Evolutionary conservation across 2,888 invertebrate species (phyloP), one percentile per base, ranked within the genome.

Genomic region (Philopedon plagiatum): DNA sequence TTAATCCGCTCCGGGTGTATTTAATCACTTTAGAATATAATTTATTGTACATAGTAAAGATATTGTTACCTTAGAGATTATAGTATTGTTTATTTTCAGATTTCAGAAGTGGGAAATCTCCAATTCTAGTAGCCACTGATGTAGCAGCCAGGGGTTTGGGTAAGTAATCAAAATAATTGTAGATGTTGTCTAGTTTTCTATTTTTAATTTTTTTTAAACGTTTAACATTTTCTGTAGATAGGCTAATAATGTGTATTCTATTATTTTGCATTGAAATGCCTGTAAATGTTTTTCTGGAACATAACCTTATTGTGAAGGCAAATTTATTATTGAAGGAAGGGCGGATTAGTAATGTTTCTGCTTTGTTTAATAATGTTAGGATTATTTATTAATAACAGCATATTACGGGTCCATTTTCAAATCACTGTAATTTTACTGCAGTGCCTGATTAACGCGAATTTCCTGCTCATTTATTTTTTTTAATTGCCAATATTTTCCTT

Each of bases 81-180:
- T 26, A 26, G 26, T 5, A 9, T 2, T n/a, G n/a, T 37, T 58
- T 13, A 41, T 58, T 71, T 88, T 78, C 87, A 94, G 95, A 94
- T 89, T 95, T 95, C 87, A 90, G 94, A 83, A 90, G 90, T 85
- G 94, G 94, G 76, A 92, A 93, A 87, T 92, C 93, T 74, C 94
- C 94, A 66, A 96, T 97, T 85, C 89, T 97, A 80, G 94, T 97
- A 76, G 97, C 97, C 76, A 97, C 97, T 44, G 97, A 97, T 86
- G 97, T 97, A 76, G 97, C 97, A 71, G 96, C 97, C 60, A 89
- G 97, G 84, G 96, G 97, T 81, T 89, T 97, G 88, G 96, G 96
- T 96, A 90, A 87, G 93, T 90, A 9, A 39, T 51, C 18, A 37
- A 39, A 18, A 41, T 41, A 32, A 19, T 13, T 49, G 15, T 37